Conservation (phyloP, 1,140 invertebrate species). For the Solenopsis fugax region DNA sequence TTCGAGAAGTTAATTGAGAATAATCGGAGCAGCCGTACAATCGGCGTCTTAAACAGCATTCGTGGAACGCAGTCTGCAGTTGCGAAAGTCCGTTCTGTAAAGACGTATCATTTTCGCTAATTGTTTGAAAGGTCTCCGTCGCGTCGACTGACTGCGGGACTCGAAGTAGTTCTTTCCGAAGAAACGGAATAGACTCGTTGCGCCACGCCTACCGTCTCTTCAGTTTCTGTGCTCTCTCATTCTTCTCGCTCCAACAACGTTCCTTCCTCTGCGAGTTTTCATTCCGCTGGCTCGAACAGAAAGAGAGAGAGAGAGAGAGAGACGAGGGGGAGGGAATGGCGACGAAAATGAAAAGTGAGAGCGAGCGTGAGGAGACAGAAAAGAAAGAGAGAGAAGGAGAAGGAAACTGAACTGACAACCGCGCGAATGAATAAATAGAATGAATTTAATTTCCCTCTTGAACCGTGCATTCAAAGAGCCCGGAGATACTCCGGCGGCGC, state of each 20-base stretch:
- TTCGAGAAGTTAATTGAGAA: conserved; percentile 31
- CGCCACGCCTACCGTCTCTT: conserved; percentile 26
- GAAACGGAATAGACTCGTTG: conserved; percentile 16
- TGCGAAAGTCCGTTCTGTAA: conserved; percentile 56
- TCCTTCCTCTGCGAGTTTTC: conserved; percentile 44
- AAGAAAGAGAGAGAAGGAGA: conserved; percentile 1
- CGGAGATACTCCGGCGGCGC: conserved; percentile 46
- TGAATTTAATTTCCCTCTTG: conserved; percentile 75
- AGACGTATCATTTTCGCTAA: conserved; percentile 65
- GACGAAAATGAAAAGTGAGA: conserved; percentile 15
- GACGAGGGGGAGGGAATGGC: background rate
- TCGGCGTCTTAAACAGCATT: background rate
- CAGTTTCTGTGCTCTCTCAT: conserved; percentile 1
- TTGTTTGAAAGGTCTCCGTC: conserved; percentile 67
- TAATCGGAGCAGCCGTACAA: background rate
- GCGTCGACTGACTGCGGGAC: background rate
- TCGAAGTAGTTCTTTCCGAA: conserved; percentile 34
- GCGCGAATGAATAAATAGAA: conserved; percentile 75
- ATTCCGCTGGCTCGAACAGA: conserved; percentile 18
- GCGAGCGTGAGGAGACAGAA: background rate
- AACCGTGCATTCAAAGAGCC: conserved; percentile 66
- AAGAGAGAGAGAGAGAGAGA: background rate
- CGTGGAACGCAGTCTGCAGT: background rate
- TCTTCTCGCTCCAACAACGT: background rate
- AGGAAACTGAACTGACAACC: conserved; percentile 52